Evolutionary conservation across 53 echinoderm and acorn worm species (phyloP), one percentile per base, ranked within the genome.

Genomic region (Crossaster papposus): DNA sequence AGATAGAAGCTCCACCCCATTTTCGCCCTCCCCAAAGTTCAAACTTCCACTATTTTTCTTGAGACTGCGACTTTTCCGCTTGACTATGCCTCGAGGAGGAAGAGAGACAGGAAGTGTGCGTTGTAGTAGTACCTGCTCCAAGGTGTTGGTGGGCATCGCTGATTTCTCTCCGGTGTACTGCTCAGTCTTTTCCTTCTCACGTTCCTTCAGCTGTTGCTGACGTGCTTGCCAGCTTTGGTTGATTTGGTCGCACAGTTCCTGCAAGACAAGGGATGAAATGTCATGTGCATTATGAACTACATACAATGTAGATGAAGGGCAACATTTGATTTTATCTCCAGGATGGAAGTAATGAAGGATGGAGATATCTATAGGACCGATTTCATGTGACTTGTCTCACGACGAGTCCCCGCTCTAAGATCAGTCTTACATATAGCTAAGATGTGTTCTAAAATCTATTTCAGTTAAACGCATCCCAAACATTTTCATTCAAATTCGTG

Each of bases 161-260:
- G 72, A 84, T 54, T 84, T 70, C 51, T 72, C 84, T 31, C 84
- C 84, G 65, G 90, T 81, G 64, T 78, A 26, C 13, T 86, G 54
- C 51, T 63, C 89, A 8, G 36, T 81, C 54, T 89, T 53, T 31
- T 79, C 89, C 78, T 91, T 95, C 64, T 91, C 86, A 35, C 88
- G 64, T 9, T 91, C 96, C 85, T 82, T 89, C 51, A 90, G 88
- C 44, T 87, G 94, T n/a, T 85, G 82, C 74, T 94, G 91, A 14
- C 94, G 91, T 18, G 88, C 82, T 33, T 87, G 90, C 96, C 96
- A 96, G 50, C 88, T 95, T 64, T 92, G 89, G 74, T 96, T 96
- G 81, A 96, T 96, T 78, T 92, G 81, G 24, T 92, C 95, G 78
- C 96, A 96, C 71, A 93, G 91, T 63, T 93, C 96, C 96, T 96